Evolutionary conservation across 2,888 invertebrate species (phyloP), one percentile per base, ranked within the genome.

Genomic region (Scotopteryx bipunctaria): DNA sequence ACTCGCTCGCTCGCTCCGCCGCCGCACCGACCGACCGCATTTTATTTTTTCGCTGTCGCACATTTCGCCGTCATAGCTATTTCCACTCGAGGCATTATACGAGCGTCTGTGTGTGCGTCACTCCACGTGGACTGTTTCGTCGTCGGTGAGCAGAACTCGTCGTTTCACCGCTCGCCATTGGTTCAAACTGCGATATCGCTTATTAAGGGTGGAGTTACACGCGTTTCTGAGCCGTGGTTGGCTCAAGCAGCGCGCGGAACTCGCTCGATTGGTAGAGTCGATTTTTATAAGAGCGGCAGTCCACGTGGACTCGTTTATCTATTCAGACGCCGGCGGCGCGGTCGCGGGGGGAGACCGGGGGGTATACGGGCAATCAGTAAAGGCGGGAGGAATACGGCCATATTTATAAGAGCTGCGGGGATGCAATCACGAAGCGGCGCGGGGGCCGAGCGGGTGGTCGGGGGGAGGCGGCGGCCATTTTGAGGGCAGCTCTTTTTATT

Each of bases 401-500:
- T 91, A 91, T 91, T 91, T 91, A 91, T 91, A 91, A 90, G 90
- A 90, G 91, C 89, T 90, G 89, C 89, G 90, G 91, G 90, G 91
- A 89, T 91, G 91, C 90, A 90, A 91, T 90, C 90, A 89, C 89
- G 90, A 91, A 89, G 87, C 87, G 87, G 88, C 83, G 89, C 84
- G 89, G 86, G 89, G 86, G 79, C 73, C 75, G 81, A 76, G 76
- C 80, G 83, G 83, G 69, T 80, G 73, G 68, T 75, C 81, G 83
- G 86, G 83, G 83, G 81, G 83, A 81, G 86, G 86, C 91, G 93
- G 93, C 93, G 92, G 93, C 93, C 93, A 93, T 93, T 93, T 93
- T 93, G 93, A 93, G 93, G 93, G 93, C 92, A 92, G 92, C 92
- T 92, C 93, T 92, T 91, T 91, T 91, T 89, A 88, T 92, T 91